A percentile compares a stretch with the other conserved stretches of the same genome.
phyloP scores from a whole-genome alignment of 2,113 vertebrate genomes.

The Alligator sinensis region DNA sequence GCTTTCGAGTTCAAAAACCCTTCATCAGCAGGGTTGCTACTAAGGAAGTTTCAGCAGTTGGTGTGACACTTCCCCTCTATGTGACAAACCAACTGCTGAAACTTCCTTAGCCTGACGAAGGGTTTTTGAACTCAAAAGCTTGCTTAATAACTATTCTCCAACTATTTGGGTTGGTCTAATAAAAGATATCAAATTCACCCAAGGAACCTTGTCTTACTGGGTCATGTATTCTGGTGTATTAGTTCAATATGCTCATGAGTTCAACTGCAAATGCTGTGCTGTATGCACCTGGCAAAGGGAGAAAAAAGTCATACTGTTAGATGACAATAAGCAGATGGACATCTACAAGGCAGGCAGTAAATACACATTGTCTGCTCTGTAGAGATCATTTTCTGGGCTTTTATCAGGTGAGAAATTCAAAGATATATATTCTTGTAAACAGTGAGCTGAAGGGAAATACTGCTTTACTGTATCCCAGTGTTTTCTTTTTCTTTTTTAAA shows the following conservation, averaged over 20 bases:
- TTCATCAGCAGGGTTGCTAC: too few relatives aligned
- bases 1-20: too few relatives aligned
- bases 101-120: too few relatives aligned
- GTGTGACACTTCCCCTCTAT: too few relatives aligned
- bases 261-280: neutral
- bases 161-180: too few relatives aligned
- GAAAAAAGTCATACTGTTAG: neutral
- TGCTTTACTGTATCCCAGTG: neutral
- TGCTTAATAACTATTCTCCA: too few relatives aligned
- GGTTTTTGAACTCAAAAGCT: too few relatives aligned
- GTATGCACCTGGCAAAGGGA: neutral
- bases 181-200: too few relatives aligned
- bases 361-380: slow-evolving; percentile 14
- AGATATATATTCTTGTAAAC: slow-evolving; percentile 5
- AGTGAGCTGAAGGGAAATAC: neutral
- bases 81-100: too few relatives aligned
- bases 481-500: neutral
- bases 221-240: neutral
- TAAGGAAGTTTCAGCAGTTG: too few relatives aligned
- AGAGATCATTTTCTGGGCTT: slow-evolving; percentile 43
- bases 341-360: slow-evolving; percentile 19
- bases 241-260: neutral
- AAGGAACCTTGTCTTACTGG: neutral
- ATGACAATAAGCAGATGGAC: slow-evolving; percentile 36
- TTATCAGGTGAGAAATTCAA: neutral